Base-by-base conservation (phyloP, 2,113 vertebrate genomes). In the Astatoreochromis straeleni region DNA sequence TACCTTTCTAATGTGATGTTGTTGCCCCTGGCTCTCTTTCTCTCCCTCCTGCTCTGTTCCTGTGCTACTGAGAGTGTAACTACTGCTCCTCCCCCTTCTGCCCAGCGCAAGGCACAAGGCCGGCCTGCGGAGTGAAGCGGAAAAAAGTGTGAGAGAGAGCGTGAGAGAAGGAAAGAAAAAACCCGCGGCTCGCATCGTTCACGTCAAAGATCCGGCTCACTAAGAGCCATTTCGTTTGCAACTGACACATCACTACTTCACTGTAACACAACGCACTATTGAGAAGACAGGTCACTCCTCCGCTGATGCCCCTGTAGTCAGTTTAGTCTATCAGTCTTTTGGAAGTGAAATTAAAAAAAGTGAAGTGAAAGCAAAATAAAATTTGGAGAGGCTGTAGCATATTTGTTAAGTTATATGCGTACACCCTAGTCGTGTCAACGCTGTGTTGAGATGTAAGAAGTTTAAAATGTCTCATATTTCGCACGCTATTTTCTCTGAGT, bases 201-300 rank as follows among this genome's bases (percentile, higher is more conserved):
- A 47, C 13, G 42, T 47, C 42, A 47, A 16, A 47, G 45, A 47
- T 0, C 7, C 45, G 7, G 14, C 7, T 47, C 45, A 47, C 6
- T 45, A 45, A 4, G 6, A 47, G 42, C 14, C 14, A 47, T 47
- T 47, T 47, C 45, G 0, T 47, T 47, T 1, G 45, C 7, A 2
- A 47, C 16, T 4, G 16, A 49, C 7, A 49, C 16, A 49, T 19
- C 47, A 17, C 4, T 49, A 49, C 29, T 33, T 60, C 35, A 68
- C 45, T 78, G 6, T 47, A 49, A n/a, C 17, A 78, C 16, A 31
- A 29, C 0, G 24, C 17, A 9, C 17, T 29, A 12, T 4, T 17
- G 21, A 9, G 35, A 29, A 47, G 24, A 19, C 24, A 75, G 14
- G 16, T 47, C 4, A 29, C 24, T 13, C 42, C n/a, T 73, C 13